These are phyloP conservation scores for Pristionchus maxplancki DNA, from an alignment of 2,888 invertebrate species.

Conservation along the genomic window DNA sequence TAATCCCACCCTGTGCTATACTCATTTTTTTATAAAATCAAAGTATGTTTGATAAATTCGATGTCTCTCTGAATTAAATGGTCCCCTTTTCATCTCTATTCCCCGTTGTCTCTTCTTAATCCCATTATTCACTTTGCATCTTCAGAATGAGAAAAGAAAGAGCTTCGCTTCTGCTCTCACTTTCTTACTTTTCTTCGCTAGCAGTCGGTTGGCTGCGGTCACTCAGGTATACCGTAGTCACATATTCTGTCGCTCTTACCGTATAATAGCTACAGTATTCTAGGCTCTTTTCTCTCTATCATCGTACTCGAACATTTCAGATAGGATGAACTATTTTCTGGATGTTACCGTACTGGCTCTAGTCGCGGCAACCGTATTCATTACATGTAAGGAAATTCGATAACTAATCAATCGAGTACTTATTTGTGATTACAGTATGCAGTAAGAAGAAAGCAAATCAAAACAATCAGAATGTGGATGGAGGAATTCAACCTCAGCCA, in stretches of 20 bases:
- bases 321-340: slow-evolving; percentile 39
- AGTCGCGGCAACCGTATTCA: neutral
- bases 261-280: neutral
- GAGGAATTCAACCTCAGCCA: neutral
- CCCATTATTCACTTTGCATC: neutral
- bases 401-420: neutral
- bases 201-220: slow-evolving; percentile 8
- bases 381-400: slow-evolving; percentile 2
- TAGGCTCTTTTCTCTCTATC: neutral
- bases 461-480: neutral
- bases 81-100: no score
- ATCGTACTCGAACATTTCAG: neutral
- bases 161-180: neutral
- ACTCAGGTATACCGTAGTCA: neutral
- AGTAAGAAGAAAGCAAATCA: slow-evolving; percentile 33
- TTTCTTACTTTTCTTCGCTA: neutral
- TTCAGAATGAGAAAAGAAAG: no score
- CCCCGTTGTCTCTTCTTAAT: neutral
- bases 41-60: neutral
- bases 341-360: slow-evolving; percentile 1
- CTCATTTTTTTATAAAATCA: neutral
- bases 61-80: neutral
- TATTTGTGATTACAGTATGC: neutral
- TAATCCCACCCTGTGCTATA: neutral
- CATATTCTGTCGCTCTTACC: neutral